Evolutionary conservation across 2,113 vertebrate genomes (phyloP).

Genomic region (Chauna torquata): DNA sequence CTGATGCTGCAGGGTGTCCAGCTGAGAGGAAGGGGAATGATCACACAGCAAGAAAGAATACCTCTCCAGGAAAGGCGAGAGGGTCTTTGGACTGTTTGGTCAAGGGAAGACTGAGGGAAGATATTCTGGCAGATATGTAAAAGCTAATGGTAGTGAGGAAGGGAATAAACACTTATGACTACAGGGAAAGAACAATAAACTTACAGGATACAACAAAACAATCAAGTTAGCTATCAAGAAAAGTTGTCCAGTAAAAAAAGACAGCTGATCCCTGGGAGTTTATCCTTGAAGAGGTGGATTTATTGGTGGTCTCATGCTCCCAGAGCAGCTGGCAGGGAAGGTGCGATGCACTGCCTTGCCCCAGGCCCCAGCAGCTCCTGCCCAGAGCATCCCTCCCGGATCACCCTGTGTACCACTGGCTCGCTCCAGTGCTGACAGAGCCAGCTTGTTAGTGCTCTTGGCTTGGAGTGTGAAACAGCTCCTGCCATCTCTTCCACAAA

Average conservation of each 20-base stretch:
- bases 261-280: background rate
- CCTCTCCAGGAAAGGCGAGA: background rate
- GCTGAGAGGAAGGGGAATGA: background rate
- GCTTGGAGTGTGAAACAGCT: background rate
- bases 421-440: background rate
- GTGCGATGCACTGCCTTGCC: background rate
- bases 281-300: background rate
- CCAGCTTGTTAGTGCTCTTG: background rate
- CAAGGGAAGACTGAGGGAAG: background rate
- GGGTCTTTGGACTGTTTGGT: background rate
- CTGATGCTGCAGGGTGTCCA: background rate
- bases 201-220: background rate
- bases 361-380: background rate
- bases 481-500: background rate
- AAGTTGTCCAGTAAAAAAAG: background rate
- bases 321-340: fast-evolving
- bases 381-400: background rate
- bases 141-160: background rate
- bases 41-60: background rate
- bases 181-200: background rate
- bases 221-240: background rate
- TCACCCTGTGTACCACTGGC: background rate
- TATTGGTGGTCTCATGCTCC: fast-evolving
- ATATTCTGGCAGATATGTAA: background rate
- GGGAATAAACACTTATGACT: background rate